A percentile compares a stretch with the other conserved stretches of the same genome.
Evolutionary conservation across 2,888 invertebrate species (phyloP).

Genomic region (Drosophila nr. fundita): DNA sequence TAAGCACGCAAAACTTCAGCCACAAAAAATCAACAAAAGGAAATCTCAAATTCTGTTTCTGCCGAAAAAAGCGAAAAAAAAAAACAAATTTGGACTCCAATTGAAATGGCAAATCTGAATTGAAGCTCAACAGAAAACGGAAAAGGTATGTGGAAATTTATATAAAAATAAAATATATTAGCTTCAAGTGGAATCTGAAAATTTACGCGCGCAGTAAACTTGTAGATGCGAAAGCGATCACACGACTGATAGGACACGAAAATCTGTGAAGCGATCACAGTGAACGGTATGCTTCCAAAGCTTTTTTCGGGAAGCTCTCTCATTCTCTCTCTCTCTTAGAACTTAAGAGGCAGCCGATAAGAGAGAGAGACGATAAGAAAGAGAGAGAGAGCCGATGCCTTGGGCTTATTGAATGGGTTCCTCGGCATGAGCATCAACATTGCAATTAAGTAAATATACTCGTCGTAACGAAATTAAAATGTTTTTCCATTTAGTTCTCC

Average conservation of each 20-base stretch:
- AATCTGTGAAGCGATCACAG: conserved; percentile 44
- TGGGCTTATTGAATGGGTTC: neutral
- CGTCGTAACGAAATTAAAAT: conserved; percentile 47
- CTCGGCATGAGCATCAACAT: conserved; percentile 6
- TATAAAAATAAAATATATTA: conserved; percentile 70
- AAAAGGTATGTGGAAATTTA: conserved; percentile 43
- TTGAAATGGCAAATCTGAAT: conserved; percentile 60
- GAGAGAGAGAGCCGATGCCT: neutral
- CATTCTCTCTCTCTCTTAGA: neutral
- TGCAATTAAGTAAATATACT: conserved; percentile 62
- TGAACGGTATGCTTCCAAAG: conserved; percentile 44
- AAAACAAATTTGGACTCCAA: conserved; percentile 20
- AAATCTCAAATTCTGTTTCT: conserved; percentile 12
- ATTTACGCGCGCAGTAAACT: conserved; percentile 49
- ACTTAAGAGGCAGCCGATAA: conserved; percentile 51
- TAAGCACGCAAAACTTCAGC: conserved; percentile 57
- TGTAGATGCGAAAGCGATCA: conserved; percentile 39
- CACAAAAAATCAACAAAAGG: conserved; percentile 26
- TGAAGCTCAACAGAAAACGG: conserved; percentile 23
- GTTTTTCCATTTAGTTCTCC: conserved; percentile 46
- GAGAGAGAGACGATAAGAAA: neutral
- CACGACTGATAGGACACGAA: conserved; percentile 66
- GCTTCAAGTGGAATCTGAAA: conserved; percentile 37
- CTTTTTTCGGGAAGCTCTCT: conserved; percentile 53
- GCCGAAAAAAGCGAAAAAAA: conserved; percentile 29